Evolutionary conservation across 2,888 invertebrate species (phyloP), one percentile per base, ranked within the genome.

Genomic region (Drosophila prostipennis): DNA sequence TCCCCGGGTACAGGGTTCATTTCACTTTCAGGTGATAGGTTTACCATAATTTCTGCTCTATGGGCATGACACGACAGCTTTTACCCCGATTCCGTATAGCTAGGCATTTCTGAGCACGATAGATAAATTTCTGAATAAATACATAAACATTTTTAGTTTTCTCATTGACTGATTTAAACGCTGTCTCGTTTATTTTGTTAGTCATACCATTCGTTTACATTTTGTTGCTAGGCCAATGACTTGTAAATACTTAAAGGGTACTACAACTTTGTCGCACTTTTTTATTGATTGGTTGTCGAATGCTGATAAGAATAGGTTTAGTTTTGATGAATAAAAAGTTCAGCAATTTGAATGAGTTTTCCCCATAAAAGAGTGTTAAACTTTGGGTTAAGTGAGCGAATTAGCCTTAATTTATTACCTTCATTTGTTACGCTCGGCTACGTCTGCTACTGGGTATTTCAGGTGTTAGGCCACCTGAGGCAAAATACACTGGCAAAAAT

Each of bases 1-100:
- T 16, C 19, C 3, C n/a, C 14, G 54, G 65, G 65, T 67, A 32
- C 65, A 67, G 54, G 55, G 68, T 67, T 67, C 68, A 48, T 34
- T 65, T 64, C 64, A 63, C 51, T 40, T 65, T 48, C 39, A 37
- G 46, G 49, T 63, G 60, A 34, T 23, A 29, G n/a, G 29, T 46
- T 10, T 32, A 10, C 7, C 8, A 1, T n/a, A 6, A 40, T 54
- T 67, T 65, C 40, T 53, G 48, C 55, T n/a, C 16, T 14, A 16
- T 8, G 11, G 46, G 46, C 65, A 67, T 65, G 65, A 65, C 65
- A 34, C 13, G 59, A 6, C 60, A 40, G 39, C 2, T 61, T 39
- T 59, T 7, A 11, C 11, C 16, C n/a, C 2, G 16, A 34, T 14
- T 26, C 11, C n/a, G 10, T 29, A 10, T 19, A 26, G 19, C 10